Evolutionary conservation across 2,113 vertebrate genomes (phyloP).

Genomic region (Corythaixoides concolor): DNA sequence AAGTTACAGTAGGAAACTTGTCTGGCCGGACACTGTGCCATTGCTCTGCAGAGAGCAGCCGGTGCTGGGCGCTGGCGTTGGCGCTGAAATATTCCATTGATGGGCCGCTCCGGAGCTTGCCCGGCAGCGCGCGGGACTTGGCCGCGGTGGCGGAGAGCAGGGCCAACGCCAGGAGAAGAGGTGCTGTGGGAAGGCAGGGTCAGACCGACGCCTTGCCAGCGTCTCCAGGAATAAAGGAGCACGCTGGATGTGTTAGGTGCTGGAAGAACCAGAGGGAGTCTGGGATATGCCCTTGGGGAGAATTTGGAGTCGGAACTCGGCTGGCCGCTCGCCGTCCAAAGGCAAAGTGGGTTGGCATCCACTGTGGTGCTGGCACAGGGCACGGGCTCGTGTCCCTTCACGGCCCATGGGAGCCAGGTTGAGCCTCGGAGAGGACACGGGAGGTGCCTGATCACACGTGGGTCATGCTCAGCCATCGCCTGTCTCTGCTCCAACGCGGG

Average conservation of each 20-base stretch:
- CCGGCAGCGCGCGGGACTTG: background rate
- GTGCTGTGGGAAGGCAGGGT: background rate
- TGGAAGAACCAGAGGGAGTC: background rate
- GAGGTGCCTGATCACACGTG: background rate
- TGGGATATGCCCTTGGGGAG: background rate
- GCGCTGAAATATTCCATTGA: background rate
- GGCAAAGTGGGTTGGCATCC: background rate
- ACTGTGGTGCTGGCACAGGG: background rate
- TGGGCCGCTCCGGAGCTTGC: background rate
- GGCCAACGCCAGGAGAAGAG: background rate
- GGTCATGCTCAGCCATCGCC: rapidly evolving
- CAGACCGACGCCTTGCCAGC: background rate
- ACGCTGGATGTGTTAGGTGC: background rate
- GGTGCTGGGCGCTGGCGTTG: background rate
- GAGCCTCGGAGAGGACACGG: background rate
- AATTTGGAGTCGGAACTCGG: background rate
- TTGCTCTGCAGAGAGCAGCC: constrained; percentile 9
- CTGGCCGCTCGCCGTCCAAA: background rate
- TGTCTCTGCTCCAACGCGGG: rapidly evolving
- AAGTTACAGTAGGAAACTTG: constrained; percentile 60
- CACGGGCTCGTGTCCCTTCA: background rate
- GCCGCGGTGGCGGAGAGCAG: background rate
- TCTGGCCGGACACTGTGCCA: constrained; percentile 9
- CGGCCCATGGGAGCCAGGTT: background rate
- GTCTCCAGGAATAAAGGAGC: background rate